Conservation (phyloP, 2,113 vertebrate genomes). For the Piprites chloris region DNA sequence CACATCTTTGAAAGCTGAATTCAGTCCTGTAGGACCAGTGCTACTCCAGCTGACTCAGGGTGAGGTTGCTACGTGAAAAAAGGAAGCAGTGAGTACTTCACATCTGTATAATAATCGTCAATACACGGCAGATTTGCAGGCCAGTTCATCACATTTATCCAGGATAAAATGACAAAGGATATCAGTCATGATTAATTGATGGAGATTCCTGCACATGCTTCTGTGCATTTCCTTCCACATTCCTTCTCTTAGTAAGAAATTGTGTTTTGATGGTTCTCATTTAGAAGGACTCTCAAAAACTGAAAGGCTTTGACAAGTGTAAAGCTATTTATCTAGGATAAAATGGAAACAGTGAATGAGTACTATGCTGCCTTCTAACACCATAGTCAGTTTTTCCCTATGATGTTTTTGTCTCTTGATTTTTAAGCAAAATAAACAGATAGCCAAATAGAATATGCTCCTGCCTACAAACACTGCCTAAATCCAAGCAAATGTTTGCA, state of each 20-base stretch:
- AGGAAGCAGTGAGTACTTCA: not conserved
- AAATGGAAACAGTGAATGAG: not conserved
- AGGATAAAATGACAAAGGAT: not conserved
- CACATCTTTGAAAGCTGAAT: not conserved
- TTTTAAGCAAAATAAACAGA: not conserved
- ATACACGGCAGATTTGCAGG: not conserved
- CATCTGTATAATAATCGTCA: not conserved
- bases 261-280: not conserved
- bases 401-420: not conserved
- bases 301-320: not conserved
- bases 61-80: not conserved
- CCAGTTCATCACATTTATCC: not conserved
- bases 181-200: not conserved
- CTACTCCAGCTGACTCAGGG: not conserved
- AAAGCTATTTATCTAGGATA: not conserved
- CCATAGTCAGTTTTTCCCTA: not conserved
- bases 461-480: not conserved
- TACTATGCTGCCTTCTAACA: not conserved
- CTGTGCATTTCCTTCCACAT: not conserved
- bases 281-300: not conserved
- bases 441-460: not conserved
- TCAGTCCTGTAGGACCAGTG: not conserved
- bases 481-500: not conserved
- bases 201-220: rapidly evolving
- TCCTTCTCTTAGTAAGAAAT: not conserved